Evolutionary conservation across 1,140 invertebrate species (phyloP), one percentile per base, ranked within the genome.

Genomic region (Cephus cinctus): DNA sequence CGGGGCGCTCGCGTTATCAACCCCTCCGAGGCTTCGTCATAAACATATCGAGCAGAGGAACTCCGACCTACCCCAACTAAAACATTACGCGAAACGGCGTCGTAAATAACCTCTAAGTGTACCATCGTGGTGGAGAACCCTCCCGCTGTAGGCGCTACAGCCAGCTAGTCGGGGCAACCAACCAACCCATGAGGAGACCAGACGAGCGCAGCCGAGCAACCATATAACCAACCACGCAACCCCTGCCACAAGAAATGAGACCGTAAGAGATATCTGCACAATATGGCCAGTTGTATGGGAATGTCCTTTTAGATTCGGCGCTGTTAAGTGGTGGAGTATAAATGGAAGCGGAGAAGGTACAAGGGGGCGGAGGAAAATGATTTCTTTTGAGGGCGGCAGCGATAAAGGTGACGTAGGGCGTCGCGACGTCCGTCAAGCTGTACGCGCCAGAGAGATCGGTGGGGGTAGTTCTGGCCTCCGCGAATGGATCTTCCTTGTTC

Each of bases 371-470:
- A 50, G 53, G 47, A 52, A 32, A 43, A 43, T 18, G 54, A 54
- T 50, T 30, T 30, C 34, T 58, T 52, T 54, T 43, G 62, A 58
- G 56, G 57, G 60, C 55, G 67, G 71, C 63, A 61, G 66, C 62
- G 63, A 69, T 63, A 67, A 71, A 68, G 62, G 72, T 67, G 64
- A 72, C 65, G 67, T 65, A 73, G 70, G 71, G 73, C 70, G 71
- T 73, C 73, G 66, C 69, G 68, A 74, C 71, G 69, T 76, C 65
- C 71, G 67, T 76, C 73, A 75, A 71, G 57, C 67, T 58, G 27
- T 12, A 12, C 59, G 50, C 59, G 59, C 67, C 61, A 64, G 70
- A 18, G 35, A 2, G 9, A 15, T 9, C 11, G 16, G 16, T 1
- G 4, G 35, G 35, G 35, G n/a, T 38, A 12, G 35, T n/a, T 27